Percentiles rank a stretch among this genome's conserved stretches.
Conservation (phyloP, 2,113 vertebrate species). For the Ariopsis seemanni region DNA sequence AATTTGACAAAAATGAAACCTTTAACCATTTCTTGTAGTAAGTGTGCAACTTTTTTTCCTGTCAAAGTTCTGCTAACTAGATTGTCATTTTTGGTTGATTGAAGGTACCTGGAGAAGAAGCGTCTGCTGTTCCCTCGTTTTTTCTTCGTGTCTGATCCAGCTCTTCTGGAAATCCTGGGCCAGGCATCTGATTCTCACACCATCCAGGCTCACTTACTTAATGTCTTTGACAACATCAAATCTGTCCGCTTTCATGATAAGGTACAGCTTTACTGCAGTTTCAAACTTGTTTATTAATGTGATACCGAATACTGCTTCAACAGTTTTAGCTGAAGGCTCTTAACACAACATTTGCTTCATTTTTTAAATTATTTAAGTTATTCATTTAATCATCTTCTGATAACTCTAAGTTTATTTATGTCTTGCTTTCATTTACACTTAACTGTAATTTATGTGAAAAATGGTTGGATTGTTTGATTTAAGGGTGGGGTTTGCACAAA, state of each 20-base stretch:
- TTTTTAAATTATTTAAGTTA: neutral
- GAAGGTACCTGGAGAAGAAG: slow-evolving; percentile 94
- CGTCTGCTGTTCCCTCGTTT: slow-evolving; percentile 91
- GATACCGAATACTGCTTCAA: neutral
- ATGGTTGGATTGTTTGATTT: neutral
- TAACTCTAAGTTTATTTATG: neutral
- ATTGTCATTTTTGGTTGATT: slow-evolving; percentile 16
- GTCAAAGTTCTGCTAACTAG: neutral
- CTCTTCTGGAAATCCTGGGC: slow-evolving; percentile 93
- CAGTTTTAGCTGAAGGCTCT: neutral
- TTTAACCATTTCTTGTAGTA: too few species aligned
- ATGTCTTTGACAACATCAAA: slow-evolving; percentile 95
- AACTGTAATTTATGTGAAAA: neutral
- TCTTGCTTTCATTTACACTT: neutral
- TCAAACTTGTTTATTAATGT: neutral
- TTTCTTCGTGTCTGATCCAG: slow-evolving; percentile 96
- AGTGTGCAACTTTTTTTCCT: neutral
- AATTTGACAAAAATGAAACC: too few species aligned
- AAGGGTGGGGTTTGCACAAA: neutral
- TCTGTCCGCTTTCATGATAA: slow-evolving; percentile 86
- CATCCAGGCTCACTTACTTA: slow-evolving; percentile 93
- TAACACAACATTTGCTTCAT: neutral
- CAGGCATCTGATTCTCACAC: slow-evolving; percentile 94
- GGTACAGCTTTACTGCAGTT: slow-evolving; percentile 63
- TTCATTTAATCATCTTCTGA: neutral